phyloP scores from a whole-genome alignment of 2,888 invertebrate genomes.

The Drosophila quasianomalipes region DNA sequence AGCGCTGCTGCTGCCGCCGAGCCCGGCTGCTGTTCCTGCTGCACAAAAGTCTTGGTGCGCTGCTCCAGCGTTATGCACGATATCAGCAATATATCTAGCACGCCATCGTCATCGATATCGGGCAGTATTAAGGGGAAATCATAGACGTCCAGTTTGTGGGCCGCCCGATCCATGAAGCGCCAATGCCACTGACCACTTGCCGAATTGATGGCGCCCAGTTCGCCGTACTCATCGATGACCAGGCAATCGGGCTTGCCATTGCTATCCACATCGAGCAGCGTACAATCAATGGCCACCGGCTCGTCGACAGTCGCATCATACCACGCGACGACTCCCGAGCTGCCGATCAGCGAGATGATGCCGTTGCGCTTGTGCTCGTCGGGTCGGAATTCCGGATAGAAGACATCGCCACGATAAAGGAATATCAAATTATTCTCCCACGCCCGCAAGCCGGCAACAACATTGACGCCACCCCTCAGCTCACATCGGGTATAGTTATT shows the following conservation, averaged over 20 bases:
- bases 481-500: slow-evolving; percentile 90
- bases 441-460: slow-evolving; percentile 88
- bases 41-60: slow-evolving; percentile 73
- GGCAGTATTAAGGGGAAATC: slow-evolving; percentile 90
- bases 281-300: slow-evolving; percentile 91
- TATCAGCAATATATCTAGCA: slow-evolving; percentile 89
- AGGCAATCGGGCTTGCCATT: slow-evolving; percentile 91
- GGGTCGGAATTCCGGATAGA: slow-evolving; percentile 86
- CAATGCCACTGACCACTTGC: slow-evolving; percentile 87
- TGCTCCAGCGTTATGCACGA: slow-evolving; percentile 85
- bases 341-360: slow-evolving; percentile 90
- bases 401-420: slow-evolving; percentile 90
- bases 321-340: slow-evolving; percentile 91
- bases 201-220: slow-evolving; percentile 88
- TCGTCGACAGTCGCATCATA: slow-evolving; percentile 89
- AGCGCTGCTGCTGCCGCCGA: slow-evolving; percentile 28
- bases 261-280: slow-evolving; percentile 90
- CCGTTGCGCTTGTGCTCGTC: slow-evolving; percentile 86
- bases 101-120: slow-evolving; percentile 90
- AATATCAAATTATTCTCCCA: slow-evolving; percentile 90
- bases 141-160: slow-evolving; percentile 87
- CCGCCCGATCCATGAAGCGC: slow-evolving; percentile 84
- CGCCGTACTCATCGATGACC: slow-evolving; percentile 90
- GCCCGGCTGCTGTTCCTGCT: slow-evolving; percentile 51
- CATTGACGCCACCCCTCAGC: slow-evolving; percentile 89